Conservation (phyloP, 1,140 invertebrate species). For the Drosophila kurseongensis region DNA sequence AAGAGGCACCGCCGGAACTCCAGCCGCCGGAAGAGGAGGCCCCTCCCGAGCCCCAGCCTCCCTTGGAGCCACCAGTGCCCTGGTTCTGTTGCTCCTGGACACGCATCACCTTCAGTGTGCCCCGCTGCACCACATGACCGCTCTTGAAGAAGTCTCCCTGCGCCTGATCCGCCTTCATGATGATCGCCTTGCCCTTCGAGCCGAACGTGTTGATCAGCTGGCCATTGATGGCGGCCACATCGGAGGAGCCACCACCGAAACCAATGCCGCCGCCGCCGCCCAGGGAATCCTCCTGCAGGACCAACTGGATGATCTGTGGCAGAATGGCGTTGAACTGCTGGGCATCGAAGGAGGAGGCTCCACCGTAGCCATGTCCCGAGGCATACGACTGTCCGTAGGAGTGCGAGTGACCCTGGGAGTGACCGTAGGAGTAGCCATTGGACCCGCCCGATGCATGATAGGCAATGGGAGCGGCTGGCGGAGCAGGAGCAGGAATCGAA, state of each 20-base stretch:
- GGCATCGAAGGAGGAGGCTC: constrained; percentile 33
- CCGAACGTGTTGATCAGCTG: constrained; percentile 68
- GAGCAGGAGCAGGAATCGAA: constrained; percentile 26
- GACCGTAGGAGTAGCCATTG: constrained; percentile 48
- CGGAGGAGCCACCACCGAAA: constrained; percentile 40
- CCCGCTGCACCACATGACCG: constrained; percentile 74
- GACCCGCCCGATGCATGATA: constrained; percentile 43
- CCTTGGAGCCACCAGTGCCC: constrained; percentile 18
- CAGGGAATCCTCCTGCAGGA: constrained; percentile 67
- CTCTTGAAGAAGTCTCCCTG: constrained; percentile 69
- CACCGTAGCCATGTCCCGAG: constrained; percentile 58
- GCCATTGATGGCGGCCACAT: constrained; percentile 62
- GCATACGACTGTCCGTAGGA: constrained; percentile 64
- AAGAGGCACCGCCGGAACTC: constrained; percentile 31
- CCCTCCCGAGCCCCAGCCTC: constrained; percentile 11
- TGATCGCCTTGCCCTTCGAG: constrained; percentile 62
- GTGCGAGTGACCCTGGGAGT: constrained; percentile 33
- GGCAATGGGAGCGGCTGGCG: constrained; percentile 13
- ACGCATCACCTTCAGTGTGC: constrained; percentile 70
- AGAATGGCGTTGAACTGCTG: constrained; percentile 65
- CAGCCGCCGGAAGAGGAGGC: constrained; percentile 22
- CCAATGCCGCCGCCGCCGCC: constrained; percentile 24
- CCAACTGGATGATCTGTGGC: constrained; percentile 74
- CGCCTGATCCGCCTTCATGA: constrained; percentile 63
- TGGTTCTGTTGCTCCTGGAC: constrained; percentile 48